These are phyloP conservation scores for Pangasianodon gigas DNA, from an alignment of 2,113 vertebrate genomes.

Conservation along the genomic window DNA sequence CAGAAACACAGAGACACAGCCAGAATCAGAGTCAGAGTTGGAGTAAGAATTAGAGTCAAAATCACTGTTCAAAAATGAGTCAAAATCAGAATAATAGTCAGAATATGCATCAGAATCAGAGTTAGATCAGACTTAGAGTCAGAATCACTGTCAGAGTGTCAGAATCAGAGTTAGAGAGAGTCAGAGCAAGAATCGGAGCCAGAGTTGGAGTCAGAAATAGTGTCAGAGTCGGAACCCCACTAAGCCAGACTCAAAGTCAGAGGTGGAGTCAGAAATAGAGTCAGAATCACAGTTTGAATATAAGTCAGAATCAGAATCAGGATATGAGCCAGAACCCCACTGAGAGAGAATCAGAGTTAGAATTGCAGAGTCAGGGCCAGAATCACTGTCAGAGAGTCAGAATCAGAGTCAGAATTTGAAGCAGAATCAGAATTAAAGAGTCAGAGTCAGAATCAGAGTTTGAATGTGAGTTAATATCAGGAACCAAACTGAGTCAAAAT, in stretches of 20 bases:
- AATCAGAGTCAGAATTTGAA: neutral
- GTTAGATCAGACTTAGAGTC: neutral
- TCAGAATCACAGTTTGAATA: neutral
- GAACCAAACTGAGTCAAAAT: neutral
- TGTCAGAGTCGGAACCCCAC: neutral
- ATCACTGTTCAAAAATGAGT: neutral
- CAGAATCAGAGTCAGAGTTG: neutral
- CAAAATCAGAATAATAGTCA: neutral
- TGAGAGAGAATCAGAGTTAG: neutral
- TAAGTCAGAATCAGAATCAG: neutral
- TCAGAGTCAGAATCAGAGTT: neutral
- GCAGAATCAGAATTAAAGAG: neutral
- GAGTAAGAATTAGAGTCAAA: neutral
- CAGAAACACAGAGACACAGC: neutral
- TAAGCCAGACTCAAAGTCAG: neutral
- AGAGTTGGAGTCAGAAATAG: neutral
- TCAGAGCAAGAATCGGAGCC: neutral
- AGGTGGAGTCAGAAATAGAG: no score
- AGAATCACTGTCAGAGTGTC: neutral
- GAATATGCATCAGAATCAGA: neutral
- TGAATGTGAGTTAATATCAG: neutral
- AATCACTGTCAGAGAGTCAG: no score
- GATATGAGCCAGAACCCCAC: neutral
- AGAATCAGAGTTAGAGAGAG: neutral
- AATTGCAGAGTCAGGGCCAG: neutral